Base-by-base conservation (phyloP, 2,797 vertebrate species). In the Ibycter americanus region DNA sequence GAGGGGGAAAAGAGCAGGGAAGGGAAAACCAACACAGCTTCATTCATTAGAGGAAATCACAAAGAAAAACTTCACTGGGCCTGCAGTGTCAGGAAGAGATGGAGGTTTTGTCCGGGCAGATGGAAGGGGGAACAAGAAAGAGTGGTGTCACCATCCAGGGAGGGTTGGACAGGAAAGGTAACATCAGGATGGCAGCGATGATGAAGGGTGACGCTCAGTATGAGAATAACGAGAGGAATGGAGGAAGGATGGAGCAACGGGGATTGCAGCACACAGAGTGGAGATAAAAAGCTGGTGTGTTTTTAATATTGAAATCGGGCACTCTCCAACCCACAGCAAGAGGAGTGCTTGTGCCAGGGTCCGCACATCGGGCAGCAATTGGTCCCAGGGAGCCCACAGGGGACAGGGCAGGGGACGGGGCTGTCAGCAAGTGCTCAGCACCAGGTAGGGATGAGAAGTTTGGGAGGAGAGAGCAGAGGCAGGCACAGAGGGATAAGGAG, bases 61-160 rank as follows among this genome's bases (percentile, higher is more conserved):
- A 51, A 31, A 16, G n/a, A 70, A 42, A 3, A 22, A 2, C 42
- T 55, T 23, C 61, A 21, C 26, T 5, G 1, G 22, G 13, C 27
- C 86, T 11, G 26, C 68, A 15, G 58, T 0, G 12, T 4, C 0
- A 0, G 63, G 36, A 61, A 51, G 51, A 70, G 71, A 18, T 8
- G 59, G 80, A 81, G 42, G n/a, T 51, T 68, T 26, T 61, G 7
- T 44, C 49, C 11, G 27, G 25, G 26, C 3, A 13, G 42, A 11
- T 42, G 44, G 44, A 65, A 55, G 56, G 15, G 27, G 26, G 21
- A 65, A n/a, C 8, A 13, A 46, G 7, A 34, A 51, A 13, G 40
- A 55, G 44, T 3, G 3, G 25, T 8, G 59, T 49, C 82, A 83
- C 74, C 42, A 49, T 17, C 31, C 87, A 27, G 6, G 29, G 36